Base-by-base conservation (phyloP, 2,113 vertebrate genomes). In the Pseudorhombus dupliciocellatus region DNA sequence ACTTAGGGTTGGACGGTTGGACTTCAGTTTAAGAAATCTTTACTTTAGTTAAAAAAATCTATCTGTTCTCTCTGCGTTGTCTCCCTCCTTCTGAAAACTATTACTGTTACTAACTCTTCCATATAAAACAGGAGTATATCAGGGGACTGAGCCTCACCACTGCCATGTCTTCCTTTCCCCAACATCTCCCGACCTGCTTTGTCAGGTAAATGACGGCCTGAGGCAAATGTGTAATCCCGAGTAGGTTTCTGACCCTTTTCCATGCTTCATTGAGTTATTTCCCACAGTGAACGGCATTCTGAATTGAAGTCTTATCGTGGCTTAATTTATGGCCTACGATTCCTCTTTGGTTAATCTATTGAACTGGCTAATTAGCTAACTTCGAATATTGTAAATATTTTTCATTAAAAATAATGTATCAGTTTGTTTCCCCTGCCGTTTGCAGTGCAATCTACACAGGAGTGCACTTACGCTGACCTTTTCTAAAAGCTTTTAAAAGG, bases 401-500 rank as follows among this genome's bases (percentile, higher is more conserved):
- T n/a, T n/a, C n/a, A n/a, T n/a, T n/a, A n/a, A n/a, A 46, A 46
- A 46, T 18, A 46, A 16, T 46, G n/a, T 46, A 20, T 1, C 16
- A 30, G 42, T 15, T 44, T 64, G n/a, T n/a, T 82, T 78, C 22
- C 30, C 50, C 65, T 24, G 20, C 52, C 28, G 52, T 53, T 16
- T 66, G 58, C 50, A n/a, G n/a, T 75, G 37, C 44, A 37, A 61
- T 63, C 14, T 54, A 40, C 26, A 68, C 30, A 51, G 48, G 40
- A 31, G 21, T 16, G 12, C 40, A 18, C 15, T 5, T n/a, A 31
- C 75, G 73, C 67, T 81, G 77, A 85, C 69, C 75, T 87, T 88
- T 81, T 73, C 44, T 48, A 50, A 77, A 80, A 67, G 70, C 71
- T 73, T 80, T 88, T 75, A 71, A 89, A 85, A 83, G 60, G 65